Evolutionary conservation across 2,113 vertebrate genomes (phyloP).

Genomic region (Mobula hypostoma): DNA sequence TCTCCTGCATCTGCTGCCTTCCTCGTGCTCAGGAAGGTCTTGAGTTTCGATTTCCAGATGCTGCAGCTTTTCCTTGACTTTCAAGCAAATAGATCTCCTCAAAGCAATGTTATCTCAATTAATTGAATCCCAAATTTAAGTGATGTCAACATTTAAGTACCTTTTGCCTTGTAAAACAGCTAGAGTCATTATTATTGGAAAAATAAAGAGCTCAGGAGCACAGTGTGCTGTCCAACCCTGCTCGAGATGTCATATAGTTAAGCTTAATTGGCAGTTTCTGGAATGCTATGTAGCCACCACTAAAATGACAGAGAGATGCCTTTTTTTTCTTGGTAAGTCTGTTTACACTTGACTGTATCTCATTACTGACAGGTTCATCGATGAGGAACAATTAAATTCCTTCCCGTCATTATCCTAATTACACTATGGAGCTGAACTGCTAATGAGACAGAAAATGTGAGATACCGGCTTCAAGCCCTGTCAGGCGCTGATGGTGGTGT

Average conservation of each 20-base stretch:
- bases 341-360: not conserved
- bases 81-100: too few species aligned
- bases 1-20: too few species aligned
- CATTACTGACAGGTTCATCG: slow-evolving; percentile 30
- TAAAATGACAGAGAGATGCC: not conserved
- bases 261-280: not conserved
- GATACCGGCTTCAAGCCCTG: not conserved
- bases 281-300: not conserved
- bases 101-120: not conserved
- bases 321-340: not conserved
- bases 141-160: not conserved
- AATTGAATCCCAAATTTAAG: not conserved
- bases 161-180: not conserved
- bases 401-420: slow-evolving; percentile 32
- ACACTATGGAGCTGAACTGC: not conserved
- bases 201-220: not conserved
- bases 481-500: not conserved
- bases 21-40: too few species aligned
- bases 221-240: not conserved
- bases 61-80: too few species aligned
- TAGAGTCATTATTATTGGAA: not conserved
- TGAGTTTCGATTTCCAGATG: too few species aligned
- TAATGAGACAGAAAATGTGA: slow-evolving; percentile 23
- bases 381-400: slow-evolving; percentile 30
- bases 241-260: slow-evolving; percentile 13